phyloP scores from a whole-genome alignment of 2,888 invertebrate genomes.

The Chalcosyrphus nemorum region DNA sequence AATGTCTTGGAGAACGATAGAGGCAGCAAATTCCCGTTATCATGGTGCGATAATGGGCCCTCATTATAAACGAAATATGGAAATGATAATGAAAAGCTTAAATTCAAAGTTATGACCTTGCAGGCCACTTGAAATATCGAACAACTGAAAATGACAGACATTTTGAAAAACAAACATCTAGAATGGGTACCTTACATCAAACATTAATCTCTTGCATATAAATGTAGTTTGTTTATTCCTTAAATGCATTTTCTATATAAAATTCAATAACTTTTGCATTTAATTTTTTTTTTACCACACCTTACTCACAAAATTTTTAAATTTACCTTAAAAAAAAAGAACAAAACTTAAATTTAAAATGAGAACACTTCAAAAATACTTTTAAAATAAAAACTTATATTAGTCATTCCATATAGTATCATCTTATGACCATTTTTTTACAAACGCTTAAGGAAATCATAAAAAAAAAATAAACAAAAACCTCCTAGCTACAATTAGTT shows the following conservation, averaged over 20 bases:
- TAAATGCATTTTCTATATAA: slow-evolving; percentile 33
- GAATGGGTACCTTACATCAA: slow-evolving; percentile 31
- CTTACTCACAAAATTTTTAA: slow-evolving; percentile 18
- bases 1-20: too few relatives aligned
- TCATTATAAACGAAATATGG: too few relatives aligned
- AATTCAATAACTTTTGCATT: slow-evolving; percentile 38
- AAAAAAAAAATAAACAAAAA: not conserved
- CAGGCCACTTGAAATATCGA: slow-evolving; percentile 67
- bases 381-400: too few relatives aligned
- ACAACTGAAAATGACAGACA: slow-evolving; percentile 43
- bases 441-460: slow-evolving; percentile 6
- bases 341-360: not conserved
- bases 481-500: not conserved
- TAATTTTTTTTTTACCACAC: slow-evolving; percentile 23
- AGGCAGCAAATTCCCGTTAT: too few relatives aligned
- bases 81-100: too few relatives aligned
- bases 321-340: not conserved
- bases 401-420: slow-evolving; percentile 8
- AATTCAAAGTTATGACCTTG: too few relatives aligned
- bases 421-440: slow-evolving; percentile 1
- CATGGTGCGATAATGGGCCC: too few relatives aligned
- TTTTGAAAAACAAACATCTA: slow-evolving; percentile 39
- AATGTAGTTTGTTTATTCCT: slow-evolving; percentile 36
- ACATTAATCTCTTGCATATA: slow-evolving; percentile 9
- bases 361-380: not conserved